Evolutionary conservation across 2,888 invertebrate genomes (phyloP).

Genomic region (Alviniconcha strummeri): DNA sequence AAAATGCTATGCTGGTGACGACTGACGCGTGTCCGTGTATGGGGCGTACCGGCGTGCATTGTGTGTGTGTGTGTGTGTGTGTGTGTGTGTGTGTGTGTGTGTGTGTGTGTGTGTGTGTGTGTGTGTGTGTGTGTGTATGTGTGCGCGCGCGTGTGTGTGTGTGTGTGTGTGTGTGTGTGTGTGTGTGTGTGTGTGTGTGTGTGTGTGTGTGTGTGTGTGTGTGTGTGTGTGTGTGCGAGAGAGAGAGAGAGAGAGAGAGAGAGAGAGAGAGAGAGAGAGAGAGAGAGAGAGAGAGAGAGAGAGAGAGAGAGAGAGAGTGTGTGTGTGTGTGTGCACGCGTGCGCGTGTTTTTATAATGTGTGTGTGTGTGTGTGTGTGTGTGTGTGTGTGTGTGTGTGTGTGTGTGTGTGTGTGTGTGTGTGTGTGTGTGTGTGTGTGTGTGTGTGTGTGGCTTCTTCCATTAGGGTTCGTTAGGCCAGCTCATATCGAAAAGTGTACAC

Average conservation of each 20-base stretch:
- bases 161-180: background rate
- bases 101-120: conserved; percentile 4
- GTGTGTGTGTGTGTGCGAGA: background rate
- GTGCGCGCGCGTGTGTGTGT: no score
- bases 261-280: background rate
- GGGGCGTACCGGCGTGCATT: background rate
- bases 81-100: conserved; percentile 10
- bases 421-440: background rate
- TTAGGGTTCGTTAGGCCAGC: no score
- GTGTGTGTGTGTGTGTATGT: background rate
- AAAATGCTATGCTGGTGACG: no score
- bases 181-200: background rate
- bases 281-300: background rate
- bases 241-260: background rate
- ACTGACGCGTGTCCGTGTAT: no score
- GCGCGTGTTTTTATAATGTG: background rate
- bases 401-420: conserved; percentile 11
- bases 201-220: conserved; percentile 8
- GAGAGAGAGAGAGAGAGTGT: background rate
- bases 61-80: conserved; percentile 16
- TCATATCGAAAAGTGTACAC: no score
- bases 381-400: conserved; percentile 3
- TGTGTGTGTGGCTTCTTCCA: background rate
- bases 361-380: conserved; percentile 1
- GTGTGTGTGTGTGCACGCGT: conserved; percentile 7